A percentile compares a stretch with the other conserved stretches of the same genome.
These are phyloP conservation scores for Druon quercuslanigerum DNA, from an alignment of 1,140 invertebrate genomes.

Conservation along the genomic window DNA sequence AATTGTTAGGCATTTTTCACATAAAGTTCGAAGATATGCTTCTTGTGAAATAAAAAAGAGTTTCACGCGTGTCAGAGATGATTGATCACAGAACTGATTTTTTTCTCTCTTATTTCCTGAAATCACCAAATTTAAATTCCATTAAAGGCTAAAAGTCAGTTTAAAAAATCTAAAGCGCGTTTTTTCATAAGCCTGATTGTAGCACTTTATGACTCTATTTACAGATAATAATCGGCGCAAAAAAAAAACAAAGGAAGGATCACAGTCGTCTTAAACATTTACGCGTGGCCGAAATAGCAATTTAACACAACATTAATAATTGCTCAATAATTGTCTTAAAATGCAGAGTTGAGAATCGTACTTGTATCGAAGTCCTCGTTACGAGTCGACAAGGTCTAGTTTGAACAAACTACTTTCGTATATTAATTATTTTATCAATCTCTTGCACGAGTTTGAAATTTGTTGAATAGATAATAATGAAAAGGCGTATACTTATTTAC, in stretches of 20 bases:
- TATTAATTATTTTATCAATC: background rate
- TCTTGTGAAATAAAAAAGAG: conserved; percentile 5
- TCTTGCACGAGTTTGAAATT: background rate
- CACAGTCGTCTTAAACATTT: conserved; percentile 24
- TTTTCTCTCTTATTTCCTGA: background rate
- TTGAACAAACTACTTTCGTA: conserved; percentile 5
- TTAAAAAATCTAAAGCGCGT: conserved; percentile 14
- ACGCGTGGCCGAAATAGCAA: conserved; percentile 21
- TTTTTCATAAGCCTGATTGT: conserved; percentile 9
- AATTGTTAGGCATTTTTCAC: too few species aligned
- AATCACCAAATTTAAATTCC: background rate
- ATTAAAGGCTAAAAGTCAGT: conserved; percentile 10
- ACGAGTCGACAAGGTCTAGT: conserved; percentile 15
- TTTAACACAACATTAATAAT: conserved; percentile 18
- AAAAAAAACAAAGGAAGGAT: conserved; percentile 10
- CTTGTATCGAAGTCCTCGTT: conserved; percentile 13
- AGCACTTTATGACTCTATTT: conserved; percentile 12
- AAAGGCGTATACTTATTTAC: background rate
- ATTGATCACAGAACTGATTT: background rate
- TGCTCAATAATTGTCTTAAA: conserved; percentile 3
- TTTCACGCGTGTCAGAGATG: conserved; percentile 9
- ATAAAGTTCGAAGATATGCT: background rate
- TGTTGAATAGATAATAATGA: background rate
- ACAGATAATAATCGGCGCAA: conserved; percentile 21
- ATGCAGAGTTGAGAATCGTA: conserved; percentile 26